A percentile compares a stretch with the other conserved stretches of the same genome.
phyloP scores from a whole-genome alignment of 2,113 vertebrate genomes.

The Chunga burmeisteri region DNA sequence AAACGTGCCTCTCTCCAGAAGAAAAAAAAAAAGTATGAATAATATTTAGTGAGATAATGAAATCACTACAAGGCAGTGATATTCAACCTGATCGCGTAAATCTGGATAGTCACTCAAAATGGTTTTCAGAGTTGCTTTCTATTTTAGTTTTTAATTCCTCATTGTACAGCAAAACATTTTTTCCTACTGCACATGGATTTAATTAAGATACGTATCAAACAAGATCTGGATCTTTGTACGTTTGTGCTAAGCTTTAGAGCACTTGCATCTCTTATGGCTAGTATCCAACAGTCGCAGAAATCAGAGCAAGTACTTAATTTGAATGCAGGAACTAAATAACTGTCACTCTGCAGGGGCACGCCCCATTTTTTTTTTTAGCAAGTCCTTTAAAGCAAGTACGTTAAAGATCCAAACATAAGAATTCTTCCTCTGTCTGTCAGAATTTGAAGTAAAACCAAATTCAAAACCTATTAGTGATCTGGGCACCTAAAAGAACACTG shows the following conservation, averaged over 20 bases:
- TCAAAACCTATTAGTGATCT: neutral
- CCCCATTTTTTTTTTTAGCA: neutral
- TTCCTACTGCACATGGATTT: neutral
- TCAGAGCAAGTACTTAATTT: neutral
- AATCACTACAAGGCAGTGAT: neutral
- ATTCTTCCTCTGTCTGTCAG: neutral
- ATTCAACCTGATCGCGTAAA: neutral
- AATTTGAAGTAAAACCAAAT: neutral
- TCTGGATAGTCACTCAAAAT: neutral
- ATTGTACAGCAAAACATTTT: neutral
- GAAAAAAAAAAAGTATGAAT: neutral
- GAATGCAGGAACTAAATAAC: neutral
- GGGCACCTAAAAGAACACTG: neutral
- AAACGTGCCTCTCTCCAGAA: neutral
- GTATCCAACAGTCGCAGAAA: neutral
- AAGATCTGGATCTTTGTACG: neutral
- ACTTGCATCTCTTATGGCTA: neutral
- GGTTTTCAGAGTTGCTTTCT: neutral
- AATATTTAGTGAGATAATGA: neutral
- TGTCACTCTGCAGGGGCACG: fast-evolving
- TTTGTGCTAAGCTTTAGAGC: neutral
- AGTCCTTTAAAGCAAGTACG: neutral
- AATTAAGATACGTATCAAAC: neutral
- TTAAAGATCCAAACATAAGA: neutral
- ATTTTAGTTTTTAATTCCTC: neutral